Percentiles rank a stretch among this genome's conserved stretches.
Conservation (phyloP, 2,113 vertebrate species). For the Pica pica region DNA sequence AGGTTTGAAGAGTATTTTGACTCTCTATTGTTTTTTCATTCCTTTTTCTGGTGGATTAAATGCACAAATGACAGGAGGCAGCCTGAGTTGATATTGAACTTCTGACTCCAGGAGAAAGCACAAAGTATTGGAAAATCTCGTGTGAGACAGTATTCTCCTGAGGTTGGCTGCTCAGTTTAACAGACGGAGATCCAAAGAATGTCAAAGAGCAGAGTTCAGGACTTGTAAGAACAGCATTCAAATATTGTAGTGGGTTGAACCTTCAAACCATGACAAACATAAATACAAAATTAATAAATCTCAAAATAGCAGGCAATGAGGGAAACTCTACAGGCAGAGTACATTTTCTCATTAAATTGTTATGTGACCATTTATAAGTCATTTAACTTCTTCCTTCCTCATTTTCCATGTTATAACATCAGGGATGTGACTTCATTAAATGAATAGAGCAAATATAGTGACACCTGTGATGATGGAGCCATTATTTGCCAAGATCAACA, state of each 20-base stretch:
- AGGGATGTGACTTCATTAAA: not conserved
- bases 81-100: not conserved
- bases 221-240: not conserved
- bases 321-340: not conserved
- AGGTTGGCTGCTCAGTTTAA: not conserved
- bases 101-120: not conserved
- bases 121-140: not conserved
- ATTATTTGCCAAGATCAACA: not conserved
- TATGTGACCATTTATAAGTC: not conserved
- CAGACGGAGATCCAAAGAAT: not conserved
- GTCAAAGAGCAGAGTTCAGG: not conserved
- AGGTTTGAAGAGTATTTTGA: not conserved
- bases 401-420: not conserved
- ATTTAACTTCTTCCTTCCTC: not conserved
- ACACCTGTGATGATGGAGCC: not conserved
- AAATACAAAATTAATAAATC: not conserved
- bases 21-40: not conserved
- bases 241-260: not conserved
- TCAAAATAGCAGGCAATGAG: not conserved
- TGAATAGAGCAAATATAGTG: not conserved
- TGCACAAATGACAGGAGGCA: not conserved
- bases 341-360: not conserved
- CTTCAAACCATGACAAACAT: too few relatives aligned
- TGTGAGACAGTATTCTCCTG: not conserved
- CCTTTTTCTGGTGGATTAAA: not conserved